Evolutionary conservation across 2,888 invertebrate genomes (phyloP).

Genomic region (Caenorhabditis japonica): DNA sequence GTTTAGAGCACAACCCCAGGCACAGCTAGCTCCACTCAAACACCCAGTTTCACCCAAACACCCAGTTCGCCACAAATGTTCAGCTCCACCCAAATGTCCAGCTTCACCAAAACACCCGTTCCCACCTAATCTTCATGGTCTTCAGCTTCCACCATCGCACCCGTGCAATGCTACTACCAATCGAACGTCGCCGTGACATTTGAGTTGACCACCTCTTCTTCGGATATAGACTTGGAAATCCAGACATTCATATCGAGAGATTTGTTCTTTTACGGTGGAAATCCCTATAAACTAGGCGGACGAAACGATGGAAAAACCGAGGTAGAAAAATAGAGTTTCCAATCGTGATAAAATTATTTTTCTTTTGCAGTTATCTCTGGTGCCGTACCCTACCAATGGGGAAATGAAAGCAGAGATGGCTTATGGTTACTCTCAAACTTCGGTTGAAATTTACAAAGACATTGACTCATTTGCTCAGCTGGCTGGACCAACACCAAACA

Average conservation of each 20-base stretch:
- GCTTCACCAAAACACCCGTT: not conserved
- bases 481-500: not conserved
- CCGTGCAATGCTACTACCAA: conserved; percentile 4
- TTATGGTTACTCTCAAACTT: conserved; percentile 6
- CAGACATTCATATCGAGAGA: conserved; percentile 17
- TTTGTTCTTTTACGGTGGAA: conserved; percentile 22
- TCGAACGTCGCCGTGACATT: conserved; percentile 19
- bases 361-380: conserved; percentile 15
- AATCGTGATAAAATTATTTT: not conserved
- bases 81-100: not conserved
- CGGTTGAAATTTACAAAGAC: not conserved
- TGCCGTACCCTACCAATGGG: conserved; percentile 26
- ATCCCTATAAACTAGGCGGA: conserved; percentile 18
- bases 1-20: not conserved
- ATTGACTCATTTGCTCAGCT: not conserved
- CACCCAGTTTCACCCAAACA: not conserved
- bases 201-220: conserved; percentile 6
- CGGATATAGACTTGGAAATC: conserved; percentile 11
- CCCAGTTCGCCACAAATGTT: not conserved
- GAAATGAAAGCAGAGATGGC: not conserved
- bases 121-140: not conserved
- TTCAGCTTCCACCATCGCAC: conserved; percentile 1
- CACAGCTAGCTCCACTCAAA: not conserved
- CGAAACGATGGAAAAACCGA: not conserved
- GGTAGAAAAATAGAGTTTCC: not conserved